Conservation (phyloP, 1,140 invertebrate genomes). For the Euborellia annulipes region DNA sequence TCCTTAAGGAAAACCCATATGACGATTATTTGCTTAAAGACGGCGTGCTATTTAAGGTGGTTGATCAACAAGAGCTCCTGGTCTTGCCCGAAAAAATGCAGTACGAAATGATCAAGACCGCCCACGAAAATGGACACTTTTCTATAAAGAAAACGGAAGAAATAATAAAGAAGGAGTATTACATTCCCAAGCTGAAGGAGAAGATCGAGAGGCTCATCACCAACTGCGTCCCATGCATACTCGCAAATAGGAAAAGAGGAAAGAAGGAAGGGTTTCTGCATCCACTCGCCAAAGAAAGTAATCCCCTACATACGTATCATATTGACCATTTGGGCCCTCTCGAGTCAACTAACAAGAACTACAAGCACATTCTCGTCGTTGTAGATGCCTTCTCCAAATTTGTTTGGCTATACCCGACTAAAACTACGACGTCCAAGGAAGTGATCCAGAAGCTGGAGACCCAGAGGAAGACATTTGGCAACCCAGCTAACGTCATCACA, state of each 20-base stretch:
- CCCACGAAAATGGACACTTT: no score
- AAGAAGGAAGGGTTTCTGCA: constrained; percentile 17
- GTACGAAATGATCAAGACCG: neutral
- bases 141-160: no score
- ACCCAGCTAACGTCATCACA: no score
- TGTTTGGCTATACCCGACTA: constrained; percentile 14
- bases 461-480: constrained; percentile 14
- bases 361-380: constrained; percentile 17
- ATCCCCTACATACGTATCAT: constrained; percentile 19
- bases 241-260: constrained; percentile 7
- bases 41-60: no score
- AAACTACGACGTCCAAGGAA: constrained; percentile 13
- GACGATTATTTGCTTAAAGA: constrained; percentile 1
- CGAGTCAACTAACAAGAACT: constrained; percentile 12
- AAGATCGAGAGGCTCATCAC: neutral
- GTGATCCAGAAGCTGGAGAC: constrained; percentile 14
- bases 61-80: neutral
- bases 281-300: constrained; percentile 16
- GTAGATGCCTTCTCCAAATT: constrained; percentile 22
- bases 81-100: constrained; percentile 1
- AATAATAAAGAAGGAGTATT: no score
- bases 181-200: no score
- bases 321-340: constrained; percentile 22
- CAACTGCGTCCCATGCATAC: no score
- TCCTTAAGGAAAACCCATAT: constrained; percentile 9